Evolutionary conservation across 2,888 invertebrate genomes (phyloP), one percentile per base, ranked within the genome.

Genomic region (Eupeodes luniger): DNA sequence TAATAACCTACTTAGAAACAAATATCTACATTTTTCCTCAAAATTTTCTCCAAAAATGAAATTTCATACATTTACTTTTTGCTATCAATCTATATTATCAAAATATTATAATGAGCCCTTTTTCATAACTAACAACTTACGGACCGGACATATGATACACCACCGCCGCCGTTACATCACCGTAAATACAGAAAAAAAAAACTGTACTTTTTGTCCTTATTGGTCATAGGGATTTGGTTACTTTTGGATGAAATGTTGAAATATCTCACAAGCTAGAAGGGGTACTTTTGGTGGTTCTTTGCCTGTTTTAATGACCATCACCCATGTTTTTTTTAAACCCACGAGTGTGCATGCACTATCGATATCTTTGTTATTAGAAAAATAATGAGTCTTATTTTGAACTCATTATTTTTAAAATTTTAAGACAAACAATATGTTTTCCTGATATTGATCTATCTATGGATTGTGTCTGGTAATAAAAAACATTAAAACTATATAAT

Each of bases 351-450:
- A 51, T 81, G 34, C 64, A 19, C 44, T 51, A 49, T 27, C 14
- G 47, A 16, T 62, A 69, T 53, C 66, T 12, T 44, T 62, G 34
- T 34, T 16, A 16, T 59, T 27, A 12, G 51, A 51, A 55, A 55
- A 40, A 40, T 77, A 87, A 80, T 81, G 80, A 83, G 62, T 75
- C 78, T 34, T 47, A 67, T 81, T 86, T 62, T 70, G 51, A 51
- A 62, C 12, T 70, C 79, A 66, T 76, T 70, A 70, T 74, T 70
- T 77, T 79, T 75, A 4, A 44, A n/a, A 14, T 14, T 19, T 40
- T 47, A 62, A 61, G 1, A 16, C 14, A 53, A 16, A 69, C 6
- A 49, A 49, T 53, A 10, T 64, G 16, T 19, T 44, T 6, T 12
- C 1, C 34, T 36, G n/a, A 69, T 34, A 69, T 47, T 47, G 64